These are phyloP conservation scores for Ceramica pisi DNA, from an alignment of 2,888 invertebrate species.

Conservation along the genomic window DNA sequence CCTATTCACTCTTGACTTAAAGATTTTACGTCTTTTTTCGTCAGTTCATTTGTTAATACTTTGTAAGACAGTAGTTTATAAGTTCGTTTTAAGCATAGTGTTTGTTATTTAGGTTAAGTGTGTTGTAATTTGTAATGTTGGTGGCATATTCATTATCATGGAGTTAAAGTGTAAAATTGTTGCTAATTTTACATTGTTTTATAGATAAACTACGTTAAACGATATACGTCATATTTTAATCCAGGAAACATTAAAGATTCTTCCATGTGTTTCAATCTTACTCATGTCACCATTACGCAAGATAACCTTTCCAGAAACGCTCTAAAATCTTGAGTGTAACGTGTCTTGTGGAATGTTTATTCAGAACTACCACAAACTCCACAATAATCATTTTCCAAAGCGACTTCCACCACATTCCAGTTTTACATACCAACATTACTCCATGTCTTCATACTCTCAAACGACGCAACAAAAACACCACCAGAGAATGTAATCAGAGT, in stretches of 20 bases:
- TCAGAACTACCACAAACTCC: neutral
- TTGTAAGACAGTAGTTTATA: slow-evolving; percentile 33
- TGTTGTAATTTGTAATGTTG: neutral
- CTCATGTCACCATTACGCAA: neutral
- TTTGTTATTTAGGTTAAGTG: slow-evolving; percentile 25
- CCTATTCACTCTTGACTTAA: no score
- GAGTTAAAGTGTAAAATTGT: neutral
- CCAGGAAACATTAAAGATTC: neutral
- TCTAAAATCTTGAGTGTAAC: neutral
- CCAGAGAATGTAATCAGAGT: slow-evolving; percentile 64
- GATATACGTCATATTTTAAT: neutral
- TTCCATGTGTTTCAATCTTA: neutral
- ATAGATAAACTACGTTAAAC: neutral
- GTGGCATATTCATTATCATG: slow-evolving; percentile 31
- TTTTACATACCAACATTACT: slow-evolving; percentile 2
- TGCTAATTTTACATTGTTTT: neutral
- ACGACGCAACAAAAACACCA: slow-evolving; percentile 35
- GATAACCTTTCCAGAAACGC: neutral
- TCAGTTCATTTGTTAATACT: slow-evolving; percentile 51
- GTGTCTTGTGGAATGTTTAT: neutral
- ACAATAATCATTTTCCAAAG: neutral
- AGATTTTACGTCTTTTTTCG: no score
- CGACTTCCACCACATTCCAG: neutral
- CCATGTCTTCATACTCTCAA: neutral
- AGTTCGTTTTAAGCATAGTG: slow-evolving; percentile 3